Evolutionary conservation across 2,113 vertebrate genomes (phyloP).

Genomic region (Psammodynastes pulverulentus): DNA sequence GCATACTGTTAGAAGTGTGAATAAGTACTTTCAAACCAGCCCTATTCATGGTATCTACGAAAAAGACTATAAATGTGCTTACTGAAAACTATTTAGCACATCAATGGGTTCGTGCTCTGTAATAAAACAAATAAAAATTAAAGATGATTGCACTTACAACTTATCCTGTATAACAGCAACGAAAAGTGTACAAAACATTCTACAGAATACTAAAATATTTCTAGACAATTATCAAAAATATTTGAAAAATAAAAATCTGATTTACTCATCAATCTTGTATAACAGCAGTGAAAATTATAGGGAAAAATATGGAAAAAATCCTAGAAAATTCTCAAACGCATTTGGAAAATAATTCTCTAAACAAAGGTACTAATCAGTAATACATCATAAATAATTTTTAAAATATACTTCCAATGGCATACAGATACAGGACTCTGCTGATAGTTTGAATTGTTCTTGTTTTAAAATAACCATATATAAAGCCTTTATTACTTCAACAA

Average conservation of each 20-base stretch:
- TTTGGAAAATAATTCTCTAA: background rate
- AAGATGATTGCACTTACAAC: background rate
- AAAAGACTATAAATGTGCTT: background rate
- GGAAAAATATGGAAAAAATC: background rate
- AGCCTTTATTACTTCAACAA: conserved; percentile 42
- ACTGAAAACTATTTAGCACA: background rate
- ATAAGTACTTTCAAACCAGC: background rate
- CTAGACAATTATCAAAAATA: background rate
- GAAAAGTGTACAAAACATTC: background rate
- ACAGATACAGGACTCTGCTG: conserved; percentile 9
- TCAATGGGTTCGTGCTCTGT: background rate
- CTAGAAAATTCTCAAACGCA: background rate
- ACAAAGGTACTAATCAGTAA: background rate
- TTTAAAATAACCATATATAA: conserved; percentile 19
- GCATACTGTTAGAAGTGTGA: background rate
- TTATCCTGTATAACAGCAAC: background rate
- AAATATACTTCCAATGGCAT: background rate
- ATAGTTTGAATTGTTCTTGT: conserved; percentile 1
- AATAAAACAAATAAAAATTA: background rate
- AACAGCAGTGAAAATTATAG: background rate
- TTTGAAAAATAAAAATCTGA: background rate
- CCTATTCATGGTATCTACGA: background rate
- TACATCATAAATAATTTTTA: background rate
- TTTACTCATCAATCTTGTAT: background rate
- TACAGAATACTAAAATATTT: background rate